phyloP scores from a whole-genome alignment of 2,797 vertebrate genomes.

The Bradypus variegatus region DNA sequence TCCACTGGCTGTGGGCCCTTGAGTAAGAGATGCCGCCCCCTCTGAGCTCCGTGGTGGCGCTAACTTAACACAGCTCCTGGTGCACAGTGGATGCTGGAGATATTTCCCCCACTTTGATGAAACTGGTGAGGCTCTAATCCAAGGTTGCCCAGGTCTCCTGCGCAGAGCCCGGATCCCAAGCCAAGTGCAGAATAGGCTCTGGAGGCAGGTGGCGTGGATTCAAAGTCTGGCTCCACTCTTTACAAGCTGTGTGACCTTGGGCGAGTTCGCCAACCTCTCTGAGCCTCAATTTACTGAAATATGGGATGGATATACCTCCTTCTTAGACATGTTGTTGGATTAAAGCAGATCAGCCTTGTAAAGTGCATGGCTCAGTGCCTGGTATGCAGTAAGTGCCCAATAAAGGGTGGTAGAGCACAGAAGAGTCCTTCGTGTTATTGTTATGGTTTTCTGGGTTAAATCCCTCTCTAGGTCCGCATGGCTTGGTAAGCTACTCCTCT shows the following conservation, averaged over 20 bases:
- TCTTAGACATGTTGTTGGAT: neutral
- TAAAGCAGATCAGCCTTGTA: neutral
- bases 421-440: neutral
- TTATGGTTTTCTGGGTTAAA: neutral
- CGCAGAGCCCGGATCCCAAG: neutral
- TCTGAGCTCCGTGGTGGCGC: neutral
- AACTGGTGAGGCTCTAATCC: neutral
- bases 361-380: neutral
- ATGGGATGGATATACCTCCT: neutral
- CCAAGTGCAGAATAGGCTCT: neutral
- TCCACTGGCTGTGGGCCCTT: neutral
- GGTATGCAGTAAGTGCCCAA: neutral
- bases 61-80: neutral
- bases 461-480: neutral
- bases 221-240: neutral
- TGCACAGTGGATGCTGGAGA: neutral
- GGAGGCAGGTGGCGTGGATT: neutral
- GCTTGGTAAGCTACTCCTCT: too few species aligned
- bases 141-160: neutral
- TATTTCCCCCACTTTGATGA: neutral
- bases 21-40: neutral
- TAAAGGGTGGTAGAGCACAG: neutral
- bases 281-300: neutral
- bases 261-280: conserved; percentile 25
- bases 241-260: conserved; percentile 21